phyloP scores from a whole-genome alignment of 2,113 vertebrate genomes.

The Vulpes ferrilata region DNA sequence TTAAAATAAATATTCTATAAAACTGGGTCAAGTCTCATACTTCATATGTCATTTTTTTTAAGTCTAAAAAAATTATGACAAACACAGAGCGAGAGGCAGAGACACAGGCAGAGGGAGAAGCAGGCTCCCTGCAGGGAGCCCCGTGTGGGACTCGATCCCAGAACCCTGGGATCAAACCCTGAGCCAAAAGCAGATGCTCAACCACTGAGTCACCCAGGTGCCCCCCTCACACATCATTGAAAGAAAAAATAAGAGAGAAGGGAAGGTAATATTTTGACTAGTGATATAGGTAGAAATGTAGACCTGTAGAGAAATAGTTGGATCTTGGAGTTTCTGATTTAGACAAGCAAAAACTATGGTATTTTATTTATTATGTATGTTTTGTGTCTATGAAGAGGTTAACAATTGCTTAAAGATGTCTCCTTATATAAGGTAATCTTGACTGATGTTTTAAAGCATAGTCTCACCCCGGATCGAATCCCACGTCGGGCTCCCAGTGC shows the following conservation, averaged over 20 bases:
- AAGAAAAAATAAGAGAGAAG: neutral
- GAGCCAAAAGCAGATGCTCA: no score
- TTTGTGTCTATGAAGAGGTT: neutral
- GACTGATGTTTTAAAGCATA: neutral
- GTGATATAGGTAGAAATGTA: neutral
- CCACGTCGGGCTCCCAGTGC: no score
- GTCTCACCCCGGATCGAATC: no score
- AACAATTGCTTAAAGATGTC: neutral
- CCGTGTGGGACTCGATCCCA: no score
- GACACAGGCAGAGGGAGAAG: no score
- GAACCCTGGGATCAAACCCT: no score
- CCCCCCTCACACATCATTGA: neutral
- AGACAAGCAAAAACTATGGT: neutral
- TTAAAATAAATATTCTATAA: neutral
- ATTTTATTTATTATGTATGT: constrained; percentile 26
- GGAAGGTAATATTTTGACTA: neutral
- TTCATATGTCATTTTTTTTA: no score
- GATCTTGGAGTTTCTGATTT: neutral
- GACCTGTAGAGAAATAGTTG: neutral
- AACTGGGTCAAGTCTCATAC: neutral
- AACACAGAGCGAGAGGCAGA: no score
- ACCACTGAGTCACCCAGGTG: no score
- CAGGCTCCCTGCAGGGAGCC: no score
- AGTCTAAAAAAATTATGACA: no score
- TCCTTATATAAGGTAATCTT: neutral